A percentile compares a stretch with the other conserved stretches of the same genome.
Conservation (phyloP, 1,140 invertebrate genomes). For the Wasmannia auropunctata region DNA sequence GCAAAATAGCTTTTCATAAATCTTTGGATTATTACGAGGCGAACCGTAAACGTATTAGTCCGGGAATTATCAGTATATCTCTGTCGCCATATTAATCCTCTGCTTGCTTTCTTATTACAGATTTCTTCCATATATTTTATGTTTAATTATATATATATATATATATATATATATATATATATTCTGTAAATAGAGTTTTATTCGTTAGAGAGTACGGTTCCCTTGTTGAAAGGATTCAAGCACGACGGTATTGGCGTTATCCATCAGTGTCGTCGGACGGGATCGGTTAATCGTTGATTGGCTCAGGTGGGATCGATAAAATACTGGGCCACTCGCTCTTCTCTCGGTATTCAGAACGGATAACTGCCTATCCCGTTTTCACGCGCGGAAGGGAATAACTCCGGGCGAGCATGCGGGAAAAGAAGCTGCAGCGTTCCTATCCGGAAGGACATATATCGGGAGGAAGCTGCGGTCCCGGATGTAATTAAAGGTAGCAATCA, state of each 20-base stretch:
- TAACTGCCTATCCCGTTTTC: constrained; percentile 22
- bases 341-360: constrained; percentile 29
- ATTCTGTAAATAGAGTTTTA: constrained; percentile 10
- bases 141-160: not conserved
- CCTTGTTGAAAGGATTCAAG: constrained; percentile 1
- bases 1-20: constrained; percentile 43
- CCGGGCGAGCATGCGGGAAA: not conserved
- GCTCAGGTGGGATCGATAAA: constrained; percentile 47
- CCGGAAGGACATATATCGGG: constrained; percentile 14
- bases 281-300: constrained; percentile 53
- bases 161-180: constrained; percentile 24
- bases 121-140: not conserved
- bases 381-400: constrained; percentile 17
- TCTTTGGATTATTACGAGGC: constrained; percentile 22
- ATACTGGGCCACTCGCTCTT: constrained; percentile 8
- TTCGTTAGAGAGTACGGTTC: not conserved
- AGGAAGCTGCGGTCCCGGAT: constrained; percentile 23
- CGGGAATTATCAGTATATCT: constrained; percentile 5
- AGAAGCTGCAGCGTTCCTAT: not conserved
- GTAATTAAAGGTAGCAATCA: constrained; percentile 52
- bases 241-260: constrained; percentile 21
- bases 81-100: constrained; percentile 3
- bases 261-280: constrained; percentile 24
- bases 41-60: constrained; percentile 10
- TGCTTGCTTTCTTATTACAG: not conserved